Percentiles rank a stretch among this genome's conserved stretches.
Evolutionary conservation across 1,140 invertebrate genomes (phyloP).

Genomic region (Drosophila sechellia): DNA sequence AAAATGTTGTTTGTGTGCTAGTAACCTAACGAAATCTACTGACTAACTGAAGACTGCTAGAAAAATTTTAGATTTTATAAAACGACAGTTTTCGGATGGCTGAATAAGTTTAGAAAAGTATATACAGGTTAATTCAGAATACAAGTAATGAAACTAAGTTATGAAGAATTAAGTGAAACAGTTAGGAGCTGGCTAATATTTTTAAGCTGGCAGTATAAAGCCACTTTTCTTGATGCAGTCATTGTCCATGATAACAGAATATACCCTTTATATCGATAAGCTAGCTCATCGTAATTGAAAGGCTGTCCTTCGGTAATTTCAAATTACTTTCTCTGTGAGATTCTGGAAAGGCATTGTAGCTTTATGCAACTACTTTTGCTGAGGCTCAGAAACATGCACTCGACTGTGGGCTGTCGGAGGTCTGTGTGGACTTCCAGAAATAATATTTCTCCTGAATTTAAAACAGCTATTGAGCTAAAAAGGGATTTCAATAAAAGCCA

Average conservation of each 20-base stretch:
- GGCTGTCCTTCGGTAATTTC: background rate
- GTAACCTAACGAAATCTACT: background rate
- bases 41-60: background rate
- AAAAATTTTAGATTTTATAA: background rate
- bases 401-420: slow-evolving; percentile 33
- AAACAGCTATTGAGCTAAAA: background rate
- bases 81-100: background rate
- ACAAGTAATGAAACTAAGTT: too few relatives aligned
- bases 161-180: too few relatives aligned
- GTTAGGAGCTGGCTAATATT: too few relatives aligned
- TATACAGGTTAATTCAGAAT: too few relatives aligned
- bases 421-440: slow-evolving; percentile 32
- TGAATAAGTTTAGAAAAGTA: background rate
- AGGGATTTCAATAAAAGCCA: background rate
- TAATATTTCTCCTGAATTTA: slow-evolving; percentile 22
- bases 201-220: too few relatives aligned
- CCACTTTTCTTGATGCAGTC: too few relatives aligned
- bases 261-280: background rate
- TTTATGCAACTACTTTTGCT: slow-evolving; percentile 16
- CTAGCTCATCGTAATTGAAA: background rate
- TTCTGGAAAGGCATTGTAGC: slow-evolving; percentile 24
- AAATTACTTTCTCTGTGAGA: slow-evolving; percentile 14
- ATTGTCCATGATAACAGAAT: too few relatives aligned
- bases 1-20: background rate
- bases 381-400: slow-evolving; percentile 32